Evolutionary conservation across 2,797 vertebrate species (phyloP).

Genomic region (Salmo trutta): DNA sequence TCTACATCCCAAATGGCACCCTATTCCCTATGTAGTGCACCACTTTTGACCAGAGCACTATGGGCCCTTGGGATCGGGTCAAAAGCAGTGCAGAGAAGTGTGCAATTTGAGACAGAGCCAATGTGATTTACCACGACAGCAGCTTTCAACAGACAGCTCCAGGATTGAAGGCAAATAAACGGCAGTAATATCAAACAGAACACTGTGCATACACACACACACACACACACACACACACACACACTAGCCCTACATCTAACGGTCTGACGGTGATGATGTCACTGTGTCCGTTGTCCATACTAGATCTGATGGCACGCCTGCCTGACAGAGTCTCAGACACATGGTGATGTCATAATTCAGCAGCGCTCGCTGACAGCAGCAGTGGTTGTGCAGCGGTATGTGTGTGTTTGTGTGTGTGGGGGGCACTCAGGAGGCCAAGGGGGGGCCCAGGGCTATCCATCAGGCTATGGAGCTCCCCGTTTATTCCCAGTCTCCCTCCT

Average conservation of each 20-base stretch:
- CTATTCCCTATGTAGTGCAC: neutral
- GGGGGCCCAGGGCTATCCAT: neutral
- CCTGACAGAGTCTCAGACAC: conserved; percentile 30
- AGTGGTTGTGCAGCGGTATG: conserved; percentile 20
- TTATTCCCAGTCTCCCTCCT: no score
- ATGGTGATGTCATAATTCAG: conserved; percentile 46
- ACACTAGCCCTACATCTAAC: conserved; percentile 20
- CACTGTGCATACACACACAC: conserved; percentile 10
- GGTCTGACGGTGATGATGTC: conserved; percentile 44
- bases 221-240: neutral
- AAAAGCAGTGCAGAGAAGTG: neutral
- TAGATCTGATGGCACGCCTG: conserved; percentile 39
- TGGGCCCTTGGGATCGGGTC: no score
- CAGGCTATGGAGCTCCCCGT: neutral
- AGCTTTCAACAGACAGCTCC: conserved; percentile 45
- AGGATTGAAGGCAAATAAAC: conserved; percentile 41
- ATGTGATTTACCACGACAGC: conserved; percentile 58
- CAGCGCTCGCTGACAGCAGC: conserved; percentile 13
- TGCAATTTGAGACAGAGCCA: neutral
- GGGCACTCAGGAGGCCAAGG: neutral
- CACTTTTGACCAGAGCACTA: neutral
- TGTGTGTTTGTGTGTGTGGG: conserved; percentile 27
- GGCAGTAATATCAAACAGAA: conserved; percentile 26
- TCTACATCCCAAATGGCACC: neutral
- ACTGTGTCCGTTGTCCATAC: conserved; percentile 9